These are phyloP conservation scores for Mercenaria mercenaria DNA, from an alignment of 1,140 invertebrate genomes.

Conservation along the genomic window DNA sequence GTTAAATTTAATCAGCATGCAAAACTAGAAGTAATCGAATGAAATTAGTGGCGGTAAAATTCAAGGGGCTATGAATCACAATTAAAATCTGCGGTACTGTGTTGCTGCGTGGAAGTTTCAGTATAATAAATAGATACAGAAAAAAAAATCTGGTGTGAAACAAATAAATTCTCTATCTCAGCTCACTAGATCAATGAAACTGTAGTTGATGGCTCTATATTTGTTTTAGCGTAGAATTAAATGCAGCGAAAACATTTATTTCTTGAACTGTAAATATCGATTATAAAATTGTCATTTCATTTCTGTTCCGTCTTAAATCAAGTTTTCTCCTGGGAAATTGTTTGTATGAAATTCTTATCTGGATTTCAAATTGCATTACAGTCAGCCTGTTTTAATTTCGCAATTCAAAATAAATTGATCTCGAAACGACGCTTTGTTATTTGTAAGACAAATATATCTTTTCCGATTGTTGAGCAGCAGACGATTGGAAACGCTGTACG, in stretches of 20 bases:
- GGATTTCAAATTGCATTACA: constrained; percentile 27
- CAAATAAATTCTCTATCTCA: no score
- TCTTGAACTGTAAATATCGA: constrained; percentile 34
- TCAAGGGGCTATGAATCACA: no score
- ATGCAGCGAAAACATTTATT: constrained; percentile 23
- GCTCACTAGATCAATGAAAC: neutral
- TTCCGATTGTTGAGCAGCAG: neutral
- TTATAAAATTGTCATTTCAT: constrained; percentile 40
- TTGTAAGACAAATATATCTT: neutral
- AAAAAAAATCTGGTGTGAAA: no score
- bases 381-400: neutral
- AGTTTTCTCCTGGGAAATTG: constrained; percentile 4
- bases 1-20: no score
- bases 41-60: no score
- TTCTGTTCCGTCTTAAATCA: constrained; percentile 28
- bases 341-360: constrained; percentile 3
- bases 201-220: neutral
- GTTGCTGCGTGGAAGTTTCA: no score
- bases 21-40: no score
- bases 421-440: neutral
- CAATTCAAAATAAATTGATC: neutral
- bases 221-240: neutral
- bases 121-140: no score
- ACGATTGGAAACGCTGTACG: neutral
- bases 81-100: no score